Percentiles rank a stretch among this genome's conserved stretches.
Conservation (phyloP, 1,140 invertebrate genomes). For the Meloidogyne exigua region DNA sequence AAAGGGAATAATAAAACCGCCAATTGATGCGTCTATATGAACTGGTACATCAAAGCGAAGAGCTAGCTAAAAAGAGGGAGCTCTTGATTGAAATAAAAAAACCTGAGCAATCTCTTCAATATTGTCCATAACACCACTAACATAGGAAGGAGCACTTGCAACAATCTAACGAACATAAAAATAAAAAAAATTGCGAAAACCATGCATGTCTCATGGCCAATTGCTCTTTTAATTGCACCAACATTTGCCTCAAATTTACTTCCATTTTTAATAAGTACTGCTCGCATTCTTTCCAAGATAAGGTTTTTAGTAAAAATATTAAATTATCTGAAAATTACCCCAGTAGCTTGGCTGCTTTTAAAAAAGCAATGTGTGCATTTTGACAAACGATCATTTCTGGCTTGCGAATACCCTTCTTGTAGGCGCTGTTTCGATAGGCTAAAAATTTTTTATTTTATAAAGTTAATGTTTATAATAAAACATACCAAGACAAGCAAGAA, state of each 20-base stretch:
- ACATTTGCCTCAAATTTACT: slow-evolving; percentile 73
- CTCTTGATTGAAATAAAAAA: slow-evolving; percentile 4
- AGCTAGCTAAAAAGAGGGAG: slow-evolving; percentile 70
- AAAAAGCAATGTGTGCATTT: slow-evolving; percentile 91
- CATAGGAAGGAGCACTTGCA: slow-evolving; percentile 90
- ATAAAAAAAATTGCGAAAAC: slow-evolving; percentile 64
- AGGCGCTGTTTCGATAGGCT: slow-evolving; percentile 85
- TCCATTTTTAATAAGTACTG: slow-evolving; percentile 78
- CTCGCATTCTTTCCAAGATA: slow-evolving; percentile 68
- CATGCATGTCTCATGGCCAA: slow-evolving; percentile 84
- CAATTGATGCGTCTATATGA: slow-evolving; percentile 91
- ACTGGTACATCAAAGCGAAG: slow-evolving; percentile 83
- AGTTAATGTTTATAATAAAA: neutral
- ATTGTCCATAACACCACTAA: slow-evolving; percentile 94
- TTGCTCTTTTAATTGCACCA: slow-evolving; percentile 77
- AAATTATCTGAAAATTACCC: slow-evolving; percentile 58
- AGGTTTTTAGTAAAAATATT: neutral
- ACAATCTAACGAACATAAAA: slow-evolving; percentile 67
- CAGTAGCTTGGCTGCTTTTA: slow-evolving; percentile 87
- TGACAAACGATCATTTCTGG: slow-evolving; percentile 87
- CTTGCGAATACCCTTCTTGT: slow-evolving; percentile 75
- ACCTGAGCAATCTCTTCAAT: slow-evolving; percentile 78
- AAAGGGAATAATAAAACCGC: slow-evolving; percentile 87
- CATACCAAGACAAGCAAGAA: slow-evolving; percentile 56
- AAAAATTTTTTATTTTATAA: slow-evolving; percentile 76